Evolutionary conservation across 2,888 invertebrate genomes (phyloP).

Genomic region (Tanypteryx hageni): DNA sequence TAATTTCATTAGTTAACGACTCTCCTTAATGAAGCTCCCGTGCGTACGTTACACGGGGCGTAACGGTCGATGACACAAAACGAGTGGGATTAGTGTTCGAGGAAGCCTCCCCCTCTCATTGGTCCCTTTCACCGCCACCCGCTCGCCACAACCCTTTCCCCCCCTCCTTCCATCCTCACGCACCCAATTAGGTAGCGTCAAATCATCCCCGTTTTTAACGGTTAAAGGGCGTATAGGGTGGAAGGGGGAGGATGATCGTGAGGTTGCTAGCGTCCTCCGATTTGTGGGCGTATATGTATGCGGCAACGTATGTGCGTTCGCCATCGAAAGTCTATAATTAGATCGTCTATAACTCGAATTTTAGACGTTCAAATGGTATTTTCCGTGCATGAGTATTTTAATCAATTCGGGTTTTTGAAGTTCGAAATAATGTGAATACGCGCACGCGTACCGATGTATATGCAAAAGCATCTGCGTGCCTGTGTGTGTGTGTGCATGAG

Average conservation of each 20-base stretch:
- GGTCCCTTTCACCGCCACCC: background rate
- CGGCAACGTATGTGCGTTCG: too few species aligned
- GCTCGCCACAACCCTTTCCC: background rate
- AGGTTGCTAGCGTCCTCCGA: background rate
- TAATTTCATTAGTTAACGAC: slow-evolving; percentile 64
- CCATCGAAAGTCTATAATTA: too few species aligned
- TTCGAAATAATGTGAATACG: too few species aligned
- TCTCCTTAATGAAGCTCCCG: slow-evolving; percentile 52
- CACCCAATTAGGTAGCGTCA: slow-evolving; percentile 41
- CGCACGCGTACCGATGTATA: too few species aligned
- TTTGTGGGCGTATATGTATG: background rate
- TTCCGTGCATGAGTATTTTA: too few species aligned
- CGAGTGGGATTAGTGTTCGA: slow-evolving; percentile 40
- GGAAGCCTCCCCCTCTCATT: background rate
- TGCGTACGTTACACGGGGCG: slow-evolving; percentile 34
- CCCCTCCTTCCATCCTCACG: background rate
- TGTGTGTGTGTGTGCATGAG: too few species aligned
- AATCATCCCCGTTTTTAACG: slow-evolving; percentile 40
- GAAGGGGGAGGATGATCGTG: background rate
- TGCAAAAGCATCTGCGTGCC: too few species aligned
- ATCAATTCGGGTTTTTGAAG: too few species aligned
- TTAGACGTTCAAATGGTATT: too few species aligned
- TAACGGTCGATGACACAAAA: slow-evolving; percentile 15
- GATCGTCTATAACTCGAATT: too few species aligned
- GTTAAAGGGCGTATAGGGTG: background rate